Conservation (phyloP, 92 coral and sea anemone genomes). For the Anthopleura xanthogrammica region DNA sequence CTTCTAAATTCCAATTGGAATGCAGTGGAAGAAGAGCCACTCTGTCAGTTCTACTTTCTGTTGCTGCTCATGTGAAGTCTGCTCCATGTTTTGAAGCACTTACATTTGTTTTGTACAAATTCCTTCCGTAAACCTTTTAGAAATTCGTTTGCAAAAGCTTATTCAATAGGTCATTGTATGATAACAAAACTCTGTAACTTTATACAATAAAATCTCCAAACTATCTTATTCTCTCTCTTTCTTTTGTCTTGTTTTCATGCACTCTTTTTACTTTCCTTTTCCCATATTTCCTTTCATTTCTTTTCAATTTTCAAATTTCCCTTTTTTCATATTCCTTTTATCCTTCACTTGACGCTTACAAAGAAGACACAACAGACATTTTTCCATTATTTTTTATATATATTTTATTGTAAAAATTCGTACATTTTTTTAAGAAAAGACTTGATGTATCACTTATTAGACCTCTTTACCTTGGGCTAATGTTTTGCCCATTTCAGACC, state of each 20-base stretch:
- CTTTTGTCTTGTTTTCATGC: conserved; percentile 14
- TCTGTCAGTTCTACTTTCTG: not conserved
- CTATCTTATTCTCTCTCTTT: conserved; percentile 18
- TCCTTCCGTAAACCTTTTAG: not conserved
- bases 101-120: not conserved
- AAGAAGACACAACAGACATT: not conserved
- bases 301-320: not conserved
- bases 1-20: too few species aligned
- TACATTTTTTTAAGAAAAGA: not conserved
- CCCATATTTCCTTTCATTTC: not conserved
- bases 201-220: conserved; percentile 31
- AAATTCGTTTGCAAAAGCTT: conserved; percentile 24
- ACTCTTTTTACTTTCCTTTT: not conserved
- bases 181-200: conserved; percentile 14
- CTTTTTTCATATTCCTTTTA: not conserved
- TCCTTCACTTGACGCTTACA: not conserved
- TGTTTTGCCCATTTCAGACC: not conserved
- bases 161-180: conserved; percentile 20
- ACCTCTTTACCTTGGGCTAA: too few species aligned
- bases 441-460: too few species aligned
- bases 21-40: too few species aligned
- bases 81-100: not conserved
- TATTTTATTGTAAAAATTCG: not conserved
- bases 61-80: not conserved
- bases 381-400: not conserved